These are phyloP conservation scores for Micronisus gabar DNA, from an alignment of 2,113 vertebrate genomes.

Conservation along the genomic window DNA sequence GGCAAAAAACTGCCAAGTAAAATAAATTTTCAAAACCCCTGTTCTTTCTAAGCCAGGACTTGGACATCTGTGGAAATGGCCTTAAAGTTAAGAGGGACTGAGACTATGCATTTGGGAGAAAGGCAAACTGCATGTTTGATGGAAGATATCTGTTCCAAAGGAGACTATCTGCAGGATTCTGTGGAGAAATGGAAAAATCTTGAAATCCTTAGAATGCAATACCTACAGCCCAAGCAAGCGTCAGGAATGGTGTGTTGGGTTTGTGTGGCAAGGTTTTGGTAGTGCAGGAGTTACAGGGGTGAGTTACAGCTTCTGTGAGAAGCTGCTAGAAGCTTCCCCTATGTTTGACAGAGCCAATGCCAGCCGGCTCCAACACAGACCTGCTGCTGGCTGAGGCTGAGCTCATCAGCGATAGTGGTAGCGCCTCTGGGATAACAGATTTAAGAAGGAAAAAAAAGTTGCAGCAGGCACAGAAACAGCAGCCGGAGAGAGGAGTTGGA, in stretches of 20 bases:
- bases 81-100: neutral
- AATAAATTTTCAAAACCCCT: neutral
- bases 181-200: neutral
- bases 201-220: neutral
- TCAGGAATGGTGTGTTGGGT: neutral
- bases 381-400: too few species aligned
- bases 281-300: too few species aligned
- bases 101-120: neutral
- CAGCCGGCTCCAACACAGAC: rapidly evolving
- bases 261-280: too few species aligned
- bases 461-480: too few species aligned
- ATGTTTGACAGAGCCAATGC: too few species aligned
- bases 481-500: too few species aligned
- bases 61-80: neutral
- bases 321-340: too few species aligned
- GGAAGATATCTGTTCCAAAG: neutral
- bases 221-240: neutral
- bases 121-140: neutral
- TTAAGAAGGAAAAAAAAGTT: too few species aligned
- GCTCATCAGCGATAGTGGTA: too few species aligned
- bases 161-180: neutral
- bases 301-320: too few species aligned
- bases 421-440: too few species aligned
- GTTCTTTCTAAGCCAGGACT: neutral
- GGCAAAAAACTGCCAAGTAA: neutral